Evolutionary conservation across 2,797 vertebrate species (phyloP).

Genomic region (Enoplosus armatus): DNA sequence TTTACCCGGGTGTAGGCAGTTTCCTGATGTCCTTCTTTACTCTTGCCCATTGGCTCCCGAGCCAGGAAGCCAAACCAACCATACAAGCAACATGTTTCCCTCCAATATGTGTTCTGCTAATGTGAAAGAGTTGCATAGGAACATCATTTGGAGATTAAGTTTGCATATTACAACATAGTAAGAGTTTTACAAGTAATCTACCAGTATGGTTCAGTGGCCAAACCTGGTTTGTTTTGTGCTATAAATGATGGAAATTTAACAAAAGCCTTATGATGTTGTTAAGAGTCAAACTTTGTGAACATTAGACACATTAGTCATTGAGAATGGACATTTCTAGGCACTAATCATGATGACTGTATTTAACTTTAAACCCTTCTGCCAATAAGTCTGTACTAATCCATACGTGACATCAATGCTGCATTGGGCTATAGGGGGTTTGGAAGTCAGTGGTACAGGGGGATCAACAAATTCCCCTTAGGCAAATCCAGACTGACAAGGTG

Average conservation of each 20-base stretch:
- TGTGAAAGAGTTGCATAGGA: background rate
- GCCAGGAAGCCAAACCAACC: too few relatives aligned
- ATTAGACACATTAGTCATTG: background rate
- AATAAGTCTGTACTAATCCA: slow-evolving; percentile 15
- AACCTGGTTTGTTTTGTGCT: background rate
- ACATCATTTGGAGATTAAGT: background rate
- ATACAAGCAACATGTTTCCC: background rate
- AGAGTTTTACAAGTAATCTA: background rate
- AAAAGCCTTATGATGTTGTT: background rate
- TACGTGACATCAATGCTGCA: slow-evolving; percentile 9
- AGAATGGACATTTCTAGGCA: slow-evolving; percentile 1
- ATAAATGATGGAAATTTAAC: background rate
- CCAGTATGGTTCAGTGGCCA: background rate
- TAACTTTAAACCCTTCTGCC: slow-evolving; percentile 22
- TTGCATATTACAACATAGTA: background rate
- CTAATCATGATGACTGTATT: slow-evolving; percentile 23
- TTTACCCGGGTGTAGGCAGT: too few relatives aligned
- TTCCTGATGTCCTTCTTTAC: too few relatives aligned
- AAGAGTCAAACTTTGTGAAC: slow-evolving; percentile 6
- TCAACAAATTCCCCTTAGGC: slow-evolving; percentile 52
- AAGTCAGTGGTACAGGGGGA: slow-evolving; percentile 23
- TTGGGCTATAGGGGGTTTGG: slow-evolving; percentile 1
- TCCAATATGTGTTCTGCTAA: too few relatives aligned
- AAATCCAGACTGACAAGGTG: slow-evolving; percentile 61
- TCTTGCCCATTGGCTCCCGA: too few relatives aligned